A percentile compares a stretch with the other conserved stretches of the same genome.
Evolutionary conservation across 2,797 vertebrate species (phyloP).

Genomic region (Lepus townsendii): DNA sequence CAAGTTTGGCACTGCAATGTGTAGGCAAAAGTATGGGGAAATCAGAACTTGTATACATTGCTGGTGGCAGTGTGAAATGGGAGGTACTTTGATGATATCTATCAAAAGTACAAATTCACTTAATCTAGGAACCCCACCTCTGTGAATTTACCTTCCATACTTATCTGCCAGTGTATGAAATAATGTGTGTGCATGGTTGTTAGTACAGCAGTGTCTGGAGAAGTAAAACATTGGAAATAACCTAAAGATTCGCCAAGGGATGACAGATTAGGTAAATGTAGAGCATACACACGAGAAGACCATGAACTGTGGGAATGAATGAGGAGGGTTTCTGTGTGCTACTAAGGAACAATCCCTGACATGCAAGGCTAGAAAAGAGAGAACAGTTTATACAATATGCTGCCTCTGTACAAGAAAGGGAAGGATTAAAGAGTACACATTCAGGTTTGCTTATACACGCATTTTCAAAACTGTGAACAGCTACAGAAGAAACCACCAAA

Average conservation of each 20-base stretch:
- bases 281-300: neutral
- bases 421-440: conserved; percentile 7
- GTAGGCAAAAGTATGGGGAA: neutral
- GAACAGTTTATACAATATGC: neutral
- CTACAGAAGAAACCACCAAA: neutral
- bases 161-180: neutral
- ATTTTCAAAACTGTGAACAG: conserved; percentile 15
- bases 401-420: neutral
- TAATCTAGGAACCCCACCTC: neutral
- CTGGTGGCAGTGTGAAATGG: neutral
- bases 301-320: neutral
- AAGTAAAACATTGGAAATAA: neutral
- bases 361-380: conserved; percentile 35
- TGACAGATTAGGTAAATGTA: neutral
- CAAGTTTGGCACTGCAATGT: neutral
- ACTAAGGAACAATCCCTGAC: neutral
- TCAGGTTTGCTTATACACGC: neutral
- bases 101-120: neutral
- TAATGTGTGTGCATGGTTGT: neutral
- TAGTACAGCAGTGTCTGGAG: neutral
- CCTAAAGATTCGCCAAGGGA: neutral
- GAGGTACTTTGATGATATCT: neutral
- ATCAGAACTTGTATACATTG: neutral
- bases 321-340: neutral
- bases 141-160: neutral